These are phyloP conservation scores for Odontocolon sp. DNA, from an alignment of 2,888 invertebrate species.

Conservation along the genomic window DNA sequence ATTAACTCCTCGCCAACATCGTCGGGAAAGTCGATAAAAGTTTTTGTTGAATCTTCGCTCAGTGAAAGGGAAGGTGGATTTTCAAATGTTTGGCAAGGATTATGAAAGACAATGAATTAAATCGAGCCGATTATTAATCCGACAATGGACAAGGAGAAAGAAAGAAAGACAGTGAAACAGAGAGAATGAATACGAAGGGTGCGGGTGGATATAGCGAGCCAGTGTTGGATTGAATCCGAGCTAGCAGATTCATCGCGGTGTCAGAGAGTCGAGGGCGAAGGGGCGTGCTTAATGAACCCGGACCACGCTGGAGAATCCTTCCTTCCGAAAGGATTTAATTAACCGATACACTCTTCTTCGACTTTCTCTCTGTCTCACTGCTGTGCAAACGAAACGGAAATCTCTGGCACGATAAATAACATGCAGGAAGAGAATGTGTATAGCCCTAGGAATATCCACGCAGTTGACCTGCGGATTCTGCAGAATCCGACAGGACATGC, in stretches of 20 bases:
- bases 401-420: slow-evolving; percentile 53
- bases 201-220: neutral
- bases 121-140: slow-evolving; percentile 62
- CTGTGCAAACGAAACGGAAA: slow-evolving; percentile 13
- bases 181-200: slow-evolving; percentile 53
- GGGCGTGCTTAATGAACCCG: slow-evolving; percentile 54
- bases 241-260: slow-evolving; percentile 54
- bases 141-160: slow-evolving; percentile 23
- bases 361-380: slow-evolving; percentile 31
- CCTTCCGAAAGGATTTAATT: slow-evolving; percentile 62
- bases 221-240: slow-evolving; percentile 47
- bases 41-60: slow-evolving; percentile 8
- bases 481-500: slow-evolving; percentile 4
- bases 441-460: slow-evolving; percentile 21
- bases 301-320: slow-evolving; percentile 47
- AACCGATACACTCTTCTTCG: slow-evolving; percentile 59
- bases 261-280: slow-evolving; percentile 23
- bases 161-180: slow-evolving; percentile 32
- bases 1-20: neutral
- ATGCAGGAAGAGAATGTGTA: slow-evolving; percentile 7
- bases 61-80: neutral
- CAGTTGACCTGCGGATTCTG: slow-evolving; percentile 22
- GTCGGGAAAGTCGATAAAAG: slow-evolving; percentile 24
- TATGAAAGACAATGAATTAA: slow-evolving; percentile 54
- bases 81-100: slow-evolving; percentile 51